Conservation (phyloP, 2,113 vertebrate genomes). For the Lonchura striata region DNA sequence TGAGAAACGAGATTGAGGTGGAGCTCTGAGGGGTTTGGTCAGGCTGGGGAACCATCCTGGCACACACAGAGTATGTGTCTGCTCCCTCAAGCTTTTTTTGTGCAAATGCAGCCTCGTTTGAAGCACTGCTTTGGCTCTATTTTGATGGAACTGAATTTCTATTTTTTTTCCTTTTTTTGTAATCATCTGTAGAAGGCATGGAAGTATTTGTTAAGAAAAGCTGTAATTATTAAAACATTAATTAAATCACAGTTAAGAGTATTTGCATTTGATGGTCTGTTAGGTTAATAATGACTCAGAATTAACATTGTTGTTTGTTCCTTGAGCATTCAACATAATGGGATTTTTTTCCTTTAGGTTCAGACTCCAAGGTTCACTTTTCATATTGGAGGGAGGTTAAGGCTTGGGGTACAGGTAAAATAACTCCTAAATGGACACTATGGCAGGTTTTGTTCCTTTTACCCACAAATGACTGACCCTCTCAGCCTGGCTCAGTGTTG, state of each 20-base stretch:
- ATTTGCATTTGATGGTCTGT: constrained; percentile 15
- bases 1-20: neutral
- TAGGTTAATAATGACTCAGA: constrained; percentile 20
- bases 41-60: neutral
- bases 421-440: neutral
- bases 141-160: neutral
- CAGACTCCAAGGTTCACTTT: neutral
- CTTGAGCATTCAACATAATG: neutral
- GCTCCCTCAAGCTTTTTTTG: neutral
- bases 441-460: neutral
- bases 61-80: fast-evolving
- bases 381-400: neutral
- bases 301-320: neutral
- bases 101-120: neutral
- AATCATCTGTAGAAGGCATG: neutral
- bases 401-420: neutral
- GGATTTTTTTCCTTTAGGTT: neutral
- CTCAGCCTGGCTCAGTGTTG: neutral
- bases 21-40: neutral
- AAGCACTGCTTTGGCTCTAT: neutral
- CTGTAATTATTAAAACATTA: constrained; percentile 3
- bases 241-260: neutral
- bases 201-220: neutral
- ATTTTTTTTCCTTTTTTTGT: neutral
- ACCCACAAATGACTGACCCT: neutral